phyloP scores from a whole-genome alignment of 2,113 vertebrate genomes.

The Cyanistes caeruleus region DNA sequence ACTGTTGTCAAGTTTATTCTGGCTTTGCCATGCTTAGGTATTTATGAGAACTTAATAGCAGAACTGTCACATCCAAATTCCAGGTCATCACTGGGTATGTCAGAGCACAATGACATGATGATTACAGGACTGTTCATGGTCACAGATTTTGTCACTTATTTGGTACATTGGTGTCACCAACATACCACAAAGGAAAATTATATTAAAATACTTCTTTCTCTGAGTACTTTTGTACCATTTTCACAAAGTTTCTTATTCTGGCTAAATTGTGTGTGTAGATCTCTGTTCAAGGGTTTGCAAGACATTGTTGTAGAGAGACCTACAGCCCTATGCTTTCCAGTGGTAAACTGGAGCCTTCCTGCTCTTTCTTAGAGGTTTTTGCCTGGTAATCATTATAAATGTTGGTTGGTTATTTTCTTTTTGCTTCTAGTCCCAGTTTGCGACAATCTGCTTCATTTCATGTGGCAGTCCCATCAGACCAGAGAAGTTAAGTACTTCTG shows the following conservation, averaged over 20 bases:
- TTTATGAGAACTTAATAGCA: neutral
- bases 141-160: neutral
- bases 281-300: neutral
- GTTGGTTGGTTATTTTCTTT: neutral
- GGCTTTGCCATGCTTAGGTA: neutral
- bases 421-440: neutral
- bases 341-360: neutral
- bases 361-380: neutral
- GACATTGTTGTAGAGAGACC: neutral
- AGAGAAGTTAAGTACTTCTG: neutral
- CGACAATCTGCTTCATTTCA: neutral
- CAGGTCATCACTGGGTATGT: neutral
- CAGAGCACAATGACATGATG: neutral
- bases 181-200: neutral
- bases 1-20: neutral
- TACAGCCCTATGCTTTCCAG: neutral
- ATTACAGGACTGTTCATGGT: neutral
- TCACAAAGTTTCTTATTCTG: neutral
- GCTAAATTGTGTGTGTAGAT: neutral
- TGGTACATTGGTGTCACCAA: neutral
- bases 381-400: neutral
- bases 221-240: neutral
- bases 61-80: neutral
- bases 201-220: neutral
- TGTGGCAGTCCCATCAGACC: neutral